phyloP scores from a whole-genome alignment of 2,113 vertebrate species.

The Athene noctua region DNA sequence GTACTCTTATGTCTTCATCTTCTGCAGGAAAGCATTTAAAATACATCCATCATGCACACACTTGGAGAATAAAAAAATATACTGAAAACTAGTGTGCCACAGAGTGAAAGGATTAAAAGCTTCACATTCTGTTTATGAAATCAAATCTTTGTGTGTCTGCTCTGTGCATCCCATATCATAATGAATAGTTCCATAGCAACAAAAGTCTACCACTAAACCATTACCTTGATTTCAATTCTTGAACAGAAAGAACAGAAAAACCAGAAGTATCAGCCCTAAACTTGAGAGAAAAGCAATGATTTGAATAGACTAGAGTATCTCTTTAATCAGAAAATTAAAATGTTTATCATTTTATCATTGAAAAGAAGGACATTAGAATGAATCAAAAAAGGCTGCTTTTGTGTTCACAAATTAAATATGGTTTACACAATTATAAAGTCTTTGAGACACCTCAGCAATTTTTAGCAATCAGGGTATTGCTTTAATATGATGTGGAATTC shows the following conservation, averaged over 20 bases:
- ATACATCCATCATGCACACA: background rate
- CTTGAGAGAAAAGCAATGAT: background rate
- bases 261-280: conserved; percentile 13
- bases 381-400: background rate
- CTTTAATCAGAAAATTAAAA: background rate
- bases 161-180: conserved; percentile 22
- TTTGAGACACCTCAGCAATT: background rate
- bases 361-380: background rate
- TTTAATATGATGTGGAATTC: background rate
- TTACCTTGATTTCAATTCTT: conserved; percentile 54
- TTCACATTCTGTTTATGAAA: conserved; percentile 30
- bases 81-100: background rate
- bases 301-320: background rate
- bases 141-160: conserved; percentile 30
- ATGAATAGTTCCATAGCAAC: conserved; percentile 62
- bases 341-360: background rate
- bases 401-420: background rate
- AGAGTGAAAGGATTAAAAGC: background rate
- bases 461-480: background rate
- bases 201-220: conserved; percentile 54
- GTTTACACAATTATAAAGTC: background rate
- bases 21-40: background rate
- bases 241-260: conserved; percentile 11
- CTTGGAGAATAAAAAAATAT: background rate
- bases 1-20: background rate